phyloP scores from a whole-genome alignment of 2,888 invertebrate species.

The Disparrhopalites patrizii region DNA sequence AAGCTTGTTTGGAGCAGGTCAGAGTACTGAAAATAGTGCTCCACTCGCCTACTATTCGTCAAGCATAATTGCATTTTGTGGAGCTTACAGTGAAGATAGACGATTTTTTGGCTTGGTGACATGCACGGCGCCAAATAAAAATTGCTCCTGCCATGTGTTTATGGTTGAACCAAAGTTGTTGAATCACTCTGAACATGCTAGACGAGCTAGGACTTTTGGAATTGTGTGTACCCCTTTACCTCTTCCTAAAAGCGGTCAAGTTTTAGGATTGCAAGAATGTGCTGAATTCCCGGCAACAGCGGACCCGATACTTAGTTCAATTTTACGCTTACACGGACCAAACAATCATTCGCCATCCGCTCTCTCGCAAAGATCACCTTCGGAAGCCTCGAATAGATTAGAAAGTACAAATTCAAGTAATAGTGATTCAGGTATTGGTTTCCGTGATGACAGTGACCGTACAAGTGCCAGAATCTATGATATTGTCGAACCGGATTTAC shows the following conservation, averaged over 20 bases:
- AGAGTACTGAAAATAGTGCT: conserved; percentile 45
- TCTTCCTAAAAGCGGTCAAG: conserved; percentile 53
- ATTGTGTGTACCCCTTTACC: conserved; percentile 77
- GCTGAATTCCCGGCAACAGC: conserved; percentile 86
- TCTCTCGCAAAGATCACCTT: conserved; percentile 37
- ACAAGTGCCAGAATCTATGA: conserved; percentile 53
- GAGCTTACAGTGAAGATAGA: conserved; percentile 83
- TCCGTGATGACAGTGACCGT: conserved; percentile 80
- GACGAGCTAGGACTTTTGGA: conserved; percentile 77
- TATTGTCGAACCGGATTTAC: conserved; percentile 42
- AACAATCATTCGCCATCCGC: background rate
- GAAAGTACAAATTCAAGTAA: conserved; percentile 79
- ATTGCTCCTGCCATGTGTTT: conserved; percentile 81
- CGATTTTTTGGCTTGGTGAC: conserved; percentile 91
- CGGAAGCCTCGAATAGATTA: conserved; percentile 47
- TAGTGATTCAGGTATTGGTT: conserved; percentile 92
- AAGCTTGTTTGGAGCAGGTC: conserved; percentile 46
- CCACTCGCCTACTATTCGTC: conserved; percentile 48
- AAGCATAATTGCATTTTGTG: conserved; percentile 70
- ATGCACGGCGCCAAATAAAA: conserved; percentile 57
- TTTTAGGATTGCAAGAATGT: conserved; percentile 48
- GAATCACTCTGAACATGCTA: conserved; percentile 73
- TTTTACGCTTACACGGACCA: conserved; percentile 57
- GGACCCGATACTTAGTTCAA: conserved; percentile 59
- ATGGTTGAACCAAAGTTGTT: conserved; percentile 83